Percentiles rank a stretch among this genome's conserved stretches.
Conservation (phyloP, 2,797 vertebrate genomes). For the Tolypeutes matacus region DNA sequence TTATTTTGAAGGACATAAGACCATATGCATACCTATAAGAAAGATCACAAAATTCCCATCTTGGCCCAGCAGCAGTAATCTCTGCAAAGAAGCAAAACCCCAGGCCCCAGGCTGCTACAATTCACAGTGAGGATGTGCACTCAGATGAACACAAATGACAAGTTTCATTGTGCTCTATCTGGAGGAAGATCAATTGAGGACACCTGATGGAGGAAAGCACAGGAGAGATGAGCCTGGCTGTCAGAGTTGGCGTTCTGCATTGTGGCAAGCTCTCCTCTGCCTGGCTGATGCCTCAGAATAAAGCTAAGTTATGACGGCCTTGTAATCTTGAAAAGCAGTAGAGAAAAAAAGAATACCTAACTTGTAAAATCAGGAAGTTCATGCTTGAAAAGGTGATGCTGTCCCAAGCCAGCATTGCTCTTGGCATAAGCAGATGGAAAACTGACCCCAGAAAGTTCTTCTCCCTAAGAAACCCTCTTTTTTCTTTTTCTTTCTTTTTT, state of each 20-base stretch:
- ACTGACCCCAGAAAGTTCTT: constrained; percentile 20
- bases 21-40: neutral
- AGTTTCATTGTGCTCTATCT: neutral
- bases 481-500: neutral
- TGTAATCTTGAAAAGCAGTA: neutral
- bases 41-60: neutral
- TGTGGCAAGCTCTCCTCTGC: neutral
- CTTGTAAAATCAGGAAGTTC: neutral
- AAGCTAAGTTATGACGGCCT: neutral
- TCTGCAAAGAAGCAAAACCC: neutral
- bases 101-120: neutral
- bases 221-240: neutral
- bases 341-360: neutral
- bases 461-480: constrained; percentile 21
- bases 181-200: neutral
- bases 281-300: neutral
- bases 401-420: neutral
- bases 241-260: neutral
- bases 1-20: neutral
- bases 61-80: neutral
- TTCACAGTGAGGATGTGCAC: neutral
- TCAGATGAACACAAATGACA: neutral
- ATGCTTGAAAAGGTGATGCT: neutral
- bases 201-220: neutral
- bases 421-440: neutral